A percentile compares a stretch with the other conserved stretches of the same genome.
Conservation (phyloP, 2,888 invertebrate genomes). For the Portevinia maculata region DNA sequence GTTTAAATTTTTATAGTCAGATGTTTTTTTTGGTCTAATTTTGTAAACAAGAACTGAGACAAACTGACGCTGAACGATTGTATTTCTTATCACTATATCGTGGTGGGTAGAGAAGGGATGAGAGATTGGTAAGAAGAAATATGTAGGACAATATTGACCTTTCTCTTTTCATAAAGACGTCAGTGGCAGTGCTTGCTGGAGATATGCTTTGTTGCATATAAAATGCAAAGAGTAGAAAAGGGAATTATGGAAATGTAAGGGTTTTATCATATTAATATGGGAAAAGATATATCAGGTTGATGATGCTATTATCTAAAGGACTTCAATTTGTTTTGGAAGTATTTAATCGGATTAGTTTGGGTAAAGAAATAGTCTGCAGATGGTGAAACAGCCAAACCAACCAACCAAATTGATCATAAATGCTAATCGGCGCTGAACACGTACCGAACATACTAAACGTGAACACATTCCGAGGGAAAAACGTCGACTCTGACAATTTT, state of each 20-base stretch:
- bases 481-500: no score
- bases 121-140: not conserved
- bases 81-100: slow-evolving; percentile 12
- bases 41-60: slow-evolving; percentile 55
- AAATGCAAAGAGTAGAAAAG: slow-evolving; percentile 11
- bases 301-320: not conserved
- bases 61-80: slow-evolving; percentile 42
- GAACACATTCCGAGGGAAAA: no score
- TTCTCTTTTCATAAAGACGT: slow-evolving; percentile 59
- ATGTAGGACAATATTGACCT: slow-evolving; percentile 60
- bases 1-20: slow-evolving; percentile 3
- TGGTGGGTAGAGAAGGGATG: not conserved
- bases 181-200: slow-evolving; percentile 1
- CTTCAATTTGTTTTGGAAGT: slow-evolving; percentile 3
- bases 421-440: no score
- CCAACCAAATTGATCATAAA: no score
- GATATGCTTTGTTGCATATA: not conserved
- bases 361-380: no score
- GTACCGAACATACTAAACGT: no score
- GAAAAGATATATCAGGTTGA: not conserved
- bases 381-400: no score
- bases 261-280: not conserved
- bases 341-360: no score
- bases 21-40: slow-evolving; percentile 13
- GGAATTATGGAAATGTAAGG: not conserved